phyloP scores from a whole-genome alignment of 2,797 vertebrate species.

The Syngnathus rostellatus region DNA sequence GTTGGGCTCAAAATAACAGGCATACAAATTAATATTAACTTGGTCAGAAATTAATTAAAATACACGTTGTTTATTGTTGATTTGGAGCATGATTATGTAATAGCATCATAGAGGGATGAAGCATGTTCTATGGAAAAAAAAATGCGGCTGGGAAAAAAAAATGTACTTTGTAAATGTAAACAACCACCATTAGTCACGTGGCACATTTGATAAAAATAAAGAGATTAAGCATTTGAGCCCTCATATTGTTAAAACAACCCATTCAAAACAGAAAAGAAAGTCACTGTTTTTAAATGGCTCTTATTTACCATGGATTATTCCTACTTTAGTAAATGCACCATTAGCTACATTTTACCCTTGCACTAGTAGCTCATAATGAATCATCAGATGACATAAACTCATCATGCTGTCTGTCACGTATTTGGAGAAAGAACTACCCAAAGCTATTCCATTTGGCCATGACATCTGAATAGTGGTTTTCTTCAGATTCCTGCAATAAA shows the following conservation, averaged over 20 bases:
- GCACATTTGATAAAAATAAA: too few relatives aligned
- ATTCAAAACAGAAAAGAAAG: not conserved
- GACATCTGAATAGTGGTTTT: not conserved
- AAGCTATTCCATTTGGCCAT: not conserved
- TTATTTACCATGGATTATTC: slow-evolving; percentile 12
- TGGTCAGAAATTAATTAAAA: not conserved
- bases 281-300: not conserved
- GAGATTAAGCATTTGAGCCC: not conserved
- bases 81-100: too few relatives aligned
- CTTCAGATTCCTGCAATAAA: slow-evolving; percentile 10
- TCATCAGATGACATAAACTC: slow-evolving; percentile 24
- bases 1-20: not conserved
- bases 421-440: slow-evolving; percentile 5
- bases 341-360: slow-evolving; percentile 37
- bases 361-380: not conserved
- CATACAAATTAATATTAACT: not conserved
- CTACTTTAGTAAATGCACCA: slow-evolving; percentile 36
- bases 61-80: not conserved
- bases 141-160: too few relatives aligned
- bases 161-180: not conserved
- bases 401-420: slow-evolving; percentile 18
- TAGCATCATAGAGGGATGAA: too few relatives aligned
- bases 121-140: too few relatives aligned
- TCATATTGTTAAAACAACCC: not conserved
- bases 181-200: too few relatives aligned